phyloP scores from a whole-genome alignment of 2,113 vertebrate genomes.

The Bos indicus region DNA sequence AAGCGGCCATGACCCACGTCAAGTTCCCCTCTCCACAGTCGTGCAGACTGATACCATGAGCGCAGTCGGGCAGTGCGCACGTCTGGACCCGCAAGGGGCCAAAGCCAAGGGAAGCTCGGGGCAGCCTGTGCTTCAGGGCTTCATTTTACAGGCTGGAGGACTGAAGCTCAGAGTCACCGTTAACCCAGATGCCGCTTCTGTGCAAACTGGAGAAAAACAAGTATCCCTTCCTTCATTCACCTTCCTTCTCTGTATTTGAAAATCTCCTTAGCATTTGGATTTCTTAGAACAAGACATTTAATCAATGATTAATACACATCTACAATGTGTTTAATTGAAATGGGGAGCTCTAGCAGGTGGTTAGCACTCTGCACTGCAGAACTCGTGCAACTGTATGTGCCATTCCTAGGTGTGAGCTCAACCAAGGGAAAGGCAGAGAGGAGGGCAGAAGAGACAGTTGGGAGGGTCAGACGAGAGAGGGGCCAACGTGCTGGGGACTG shows the following conservation, averaged over 20 bases:
- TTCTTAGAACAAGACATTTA: not conserved
- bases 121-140: not conserved
- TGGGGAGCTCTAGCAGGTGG: not conserved
- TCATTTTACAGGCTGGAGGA: not conserved
- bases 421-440: not conserved
- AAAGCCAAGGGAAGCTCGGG: not conserved
- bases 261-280: not conserved
- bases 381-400: not conserved
- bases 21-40: not conserved
- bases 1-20: not conserved
- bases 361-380: not conserved
- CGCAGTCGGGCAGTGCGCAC: accelerated
- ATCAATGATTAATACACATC: not conserved
- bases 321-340: not conserved
- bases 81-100: not conserved
- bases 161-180: not conserved
- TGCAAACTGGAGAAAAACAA: not conserved
- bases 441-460: not conserved
- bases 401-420: not conserved
- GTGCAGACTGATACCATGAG: not conserved
- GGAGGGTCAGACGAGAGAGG: not conserved
- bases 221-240: not conserved
- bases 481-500: not conserved
- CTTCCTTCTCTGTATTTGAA: not conserved
- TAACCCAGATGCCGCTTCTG: not conserved